Conservation (phyloP, 2,113 vertebrate genomes). For the Antechinus stuartii region DNA sequence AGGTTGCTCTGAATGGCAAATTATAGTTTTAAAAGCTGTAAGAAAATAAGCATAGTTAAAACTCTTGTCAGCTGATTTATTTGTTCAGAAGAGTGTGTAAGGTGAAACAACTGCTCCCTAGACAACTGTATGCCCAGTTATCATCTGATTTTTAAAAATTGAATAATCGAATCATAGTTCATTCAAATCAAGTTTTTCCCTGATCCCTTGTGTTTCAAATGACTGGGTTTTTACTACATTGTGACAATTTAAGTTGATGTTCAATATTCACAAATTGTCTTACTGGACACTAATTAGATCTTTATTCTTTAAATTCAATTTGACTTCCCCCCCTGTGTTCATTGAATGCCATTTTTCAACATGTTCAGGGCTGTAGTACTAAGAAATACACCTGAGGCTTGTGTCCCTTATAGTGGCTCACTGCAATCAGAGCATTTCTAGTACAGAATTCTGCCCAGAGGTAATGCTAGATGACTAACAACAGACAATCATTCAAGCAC, state of each 20-base stretch:
- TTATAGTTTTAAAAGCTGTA: conserved; percentile 6
- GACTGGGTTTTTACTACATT: conserved; percentile 12
- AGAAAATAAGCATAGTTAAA: not conserved
- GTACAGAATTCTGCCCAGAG: not conserved
- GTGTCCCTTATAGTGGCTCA: not conserved
- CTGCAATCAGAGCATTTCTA: not conserved
- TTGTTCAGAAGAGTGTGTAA: conserved; percentile 7
- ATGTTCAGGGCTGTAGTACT: not conserved
- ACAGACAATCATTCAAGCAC: not conserved
- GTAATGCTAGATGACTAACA: conserved; percentile 22
- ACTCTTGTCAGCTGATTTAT: not conserved
- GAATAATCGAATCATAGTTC: conserved; percentile 26
- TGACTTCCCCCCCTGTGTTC: not conserved
- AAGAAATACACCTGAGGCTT: conserved; percentile 27
- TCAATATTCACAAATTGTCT: conserved; percentile 20
- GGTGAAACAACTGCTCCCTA: conserved; percentile 5
- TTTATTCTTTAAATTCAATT: conserved; percentile 23
- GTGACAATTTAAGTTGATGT: not conserved
- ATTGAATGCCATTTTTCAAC: conserved; percentile 25
- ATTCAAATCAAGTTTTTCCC: not conserved
- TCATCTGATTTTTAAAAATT: conserved; percentile 13
- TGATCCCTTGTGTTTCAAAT: conserved; percentile 23
- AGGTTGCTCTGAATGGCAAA: not conserved
- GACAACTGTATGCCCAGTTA: conserved; percentile 4
- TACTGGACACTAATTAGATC: conserved; percentile 25